phyloP scores from a whole-genome alignment of 2,888 invertebrate genomes.

The Synergus umbraculus region DNA sequence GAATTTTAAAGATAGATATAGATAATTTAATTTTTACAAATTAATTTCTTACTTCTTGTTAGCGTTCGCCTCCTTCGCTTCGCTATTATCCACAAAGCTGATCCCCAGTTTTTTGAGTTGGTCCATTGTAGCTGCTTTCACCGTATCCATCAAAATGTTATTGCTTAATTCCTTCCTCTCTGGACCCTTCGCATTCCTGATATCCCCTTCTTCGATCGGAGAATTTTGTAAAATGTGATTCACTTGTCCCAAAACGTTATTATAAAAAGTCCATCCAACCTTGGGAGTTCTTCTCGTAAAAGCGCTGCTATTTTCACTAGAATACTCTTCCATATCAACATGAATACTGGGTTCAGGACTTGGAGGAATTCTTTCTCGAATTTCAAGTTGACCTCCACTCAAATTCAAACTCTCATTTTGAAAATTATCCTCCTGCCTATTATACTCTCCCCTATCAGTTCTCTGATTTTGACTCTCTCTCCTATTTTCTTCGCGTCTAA shows the following conservation, averaged over 20 bases:
- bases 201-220: constrained; percentile 58
- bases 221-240: constrained; percentile 79
- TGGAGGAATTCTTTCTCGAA: constrained; percentile 71
- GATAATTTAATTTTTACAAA: background rate
- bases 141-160: constrained; percentile 61
- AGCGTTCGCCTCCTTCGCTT: constrained; percentile 60
- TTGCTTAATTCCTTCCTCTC: constrained; percentile 53
- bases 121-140: constrained; percentile 72
- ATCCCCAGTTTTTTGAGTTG: constrained; percentile 73
- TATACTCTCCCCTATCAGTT: background rate
- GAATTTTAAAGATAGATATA: too few species aligned
- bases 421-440: constrained; percentile 18
- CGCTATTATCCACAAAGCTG: constrained; percentile 66
- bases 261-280: constrained; percentile 85
- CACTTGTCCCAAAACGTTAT: constrained; percentile 83
- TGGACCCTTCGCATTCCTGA: constrained; percentile 22
- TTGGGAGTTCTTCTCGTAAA: constrained; percentile 79
- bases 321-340: constrained; percentile 79
- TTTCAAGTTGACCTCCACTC: constrained; percentile 64
- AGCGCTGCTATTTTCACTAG: constrained; percentile 77
- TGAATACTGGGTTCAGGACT: constrained; percentile 79
- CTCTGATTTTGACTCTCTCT: background rate
- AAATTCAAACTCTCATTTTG: constrained; percentile 53
- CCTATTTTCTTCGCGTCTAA: background rate
- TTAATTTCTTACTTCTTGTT: constrained; percentile 58